A percentile compares a stretch with the other conserved stretches of the same genome.
Evolutionary conservation across 1,140 invertebrate genomes (phyloP).

Genomic region (Sminthurides bifidus): DNA sequence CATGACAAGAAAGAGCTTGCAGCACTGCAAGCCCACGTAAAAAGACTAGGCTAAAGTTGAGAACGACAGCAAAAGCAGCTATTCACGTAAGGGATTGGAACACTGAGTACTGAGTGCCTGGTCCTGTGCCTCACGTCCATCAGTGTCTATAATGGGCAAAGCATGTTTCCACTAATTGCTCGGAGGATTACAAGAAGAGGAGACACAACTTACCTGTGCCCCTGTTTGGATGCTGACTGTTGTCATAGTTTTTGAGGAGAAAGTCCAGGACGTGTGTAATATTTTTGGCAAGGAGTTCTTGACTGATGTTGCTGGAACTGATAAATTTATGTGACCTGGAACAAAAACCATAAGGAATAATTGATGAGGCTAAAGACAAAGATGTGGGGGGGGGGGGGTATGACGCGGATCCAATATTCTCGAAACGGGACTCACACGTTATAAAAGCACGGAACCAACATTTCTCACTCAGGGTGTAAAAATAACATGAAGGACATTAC

Average conservation of each 20-base stretch:
- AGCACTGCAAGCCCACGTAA: too few species aligned
- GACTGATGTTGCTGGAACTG: constrained; percentile 6
- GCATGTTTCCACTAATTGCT: too few species aligned
- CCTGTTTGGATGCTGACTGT: constrained; percentile 71
- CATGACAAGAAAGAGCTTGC: too few species aligned
- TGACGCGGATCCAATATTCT: too few species aligned
- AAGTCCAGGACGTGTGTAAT: constrained; percentile 73
- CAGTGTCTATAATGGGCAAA: too few species aligned
- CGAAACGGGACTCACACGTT: too few species aligned
- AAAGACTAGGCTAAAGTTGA: background rate
- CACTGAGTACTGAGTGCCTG: too few species aligned
- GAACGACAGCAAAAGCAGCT: background rate
- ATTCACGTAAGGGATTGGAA: too few species aligned
- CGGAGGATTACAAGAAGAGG: too few species aligned
- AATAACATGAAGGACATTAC: constrained; percentile 8
- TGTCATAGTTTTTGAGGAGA: constrained; percentile 78
- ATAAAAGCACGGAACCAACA: background rate
- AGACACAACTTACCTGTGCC: constrained; percentile 49
- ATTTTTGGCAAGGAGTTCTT: constrained; percentile 59
- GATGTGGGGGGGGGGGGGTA: background rate
- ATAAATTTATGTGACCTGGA: constrained; percentile 1
- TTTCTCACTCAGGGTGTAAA: constrained; percentile 1
- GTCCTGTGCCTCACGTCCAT: too few species aligned
- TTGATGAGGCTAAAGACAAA: background rate
- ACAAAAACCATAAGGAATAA: background rate